These are phyloP conservation scores for Rotaria macrura DNA, from an alignment of 2,888 invertebrate genomes.

Conservation along the genomic window DNA sequence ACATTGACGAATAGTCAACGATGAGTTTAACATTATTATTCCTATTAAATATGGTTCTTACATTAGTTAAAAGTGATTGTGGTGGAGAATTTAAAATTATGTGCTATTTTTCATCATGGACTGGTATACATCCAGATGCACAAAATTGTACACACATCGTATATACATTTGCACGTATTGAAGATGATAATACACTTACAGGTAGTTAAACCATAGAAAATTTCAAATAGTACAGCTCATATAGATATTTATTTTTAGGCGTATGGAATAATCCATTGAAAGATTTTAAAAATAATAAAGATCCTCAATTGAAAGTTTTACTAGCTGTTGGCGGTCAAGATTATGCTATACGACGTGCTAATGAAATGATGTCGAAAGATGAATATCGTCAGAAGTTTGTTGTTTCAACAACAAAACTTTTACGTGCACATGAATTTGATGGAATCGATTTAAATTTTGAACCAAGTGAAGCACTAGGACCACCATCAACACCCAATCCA, in stretches of 20 bases:
- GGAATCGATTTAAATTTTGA: constrained; percentile 34
- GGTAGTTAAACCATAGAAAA: background rate
- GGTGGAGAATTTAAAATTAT: constrained; percentile 26
- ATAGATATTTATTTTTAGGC: background rate
- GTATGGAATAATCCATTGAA: constrained; percentile 33
- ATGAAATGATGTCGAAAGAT: constrained; percentile 31
- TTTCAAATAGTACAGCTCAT: background rate
- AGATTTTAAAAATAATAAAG: constrained; percentile 24
- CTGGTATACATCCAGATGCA: constrained; percentile 27
- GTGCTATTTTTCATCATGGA: constrained; percentile 34
- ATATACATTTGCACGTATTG: constrained; percentile 31
- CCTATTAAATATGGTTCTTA: background rate
- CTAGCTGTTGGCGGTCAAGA: constrained; percentile 32
- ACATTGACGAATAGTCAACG: background rate
- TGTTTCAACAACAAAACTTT: constrained; percentile 23
- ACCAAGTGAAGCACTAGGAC: constrained; percentile 16
- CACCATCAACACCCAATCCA: background rate
- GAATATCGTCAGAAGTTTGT: constrained; percentile 33
- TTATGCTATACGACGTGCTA: constrained; percentile 26
- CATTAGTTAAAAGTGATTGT: background rate
- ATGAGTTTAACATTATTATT: background rate
- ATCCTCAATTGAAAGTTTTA: constrained; percentile 29
- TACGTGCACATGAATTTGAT: constrained; percentile 32
- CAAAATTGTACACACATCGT: constrained; percentile 32
- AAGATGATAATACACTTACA: constrained; percentile 24